Base-by-base conservation (phyloP, 2,113 vertebrate species). In the Mesembrinibis cayennensis region DNA sequence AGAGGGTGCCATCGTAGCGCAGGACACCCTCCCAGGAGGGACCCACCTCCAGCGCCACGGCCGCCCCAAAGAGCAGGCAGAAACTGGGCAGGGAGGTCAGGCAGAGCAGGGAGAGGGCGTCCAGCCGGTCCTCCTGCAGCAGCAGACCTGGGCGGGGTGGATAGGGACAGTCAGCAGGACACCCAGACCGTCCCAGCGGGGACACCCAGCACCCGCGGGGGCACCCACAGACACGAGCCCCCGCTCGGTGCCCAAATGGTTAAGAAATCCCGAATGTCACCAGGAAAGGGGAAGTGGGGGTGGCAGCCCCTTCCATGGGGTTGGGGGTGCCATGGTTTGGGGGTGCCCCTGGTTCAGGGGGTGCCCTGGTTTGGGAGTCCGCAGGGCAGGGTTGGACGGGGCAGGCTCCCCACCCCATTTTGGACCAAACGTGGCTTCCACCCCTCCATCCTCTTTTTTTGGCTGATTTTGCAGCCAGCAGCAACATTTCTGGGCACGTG, bases 21-120 rank as follows among this genome's bases (percentile, higher is more conserved):
- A 98, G 90, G 6, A 98, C 97, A 0, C 97, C 98, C 10, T 98
- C 98, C 88, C 98, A 98, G 29, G 98, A 74, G 1, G 98, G 97
- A n/a, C 98, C 99, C 67, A 99, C 98, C 90, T 99, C 99, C 96
- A 99, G 97, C 5, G 98, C 97, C 95, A 99, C 96, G 1, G 99
- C 99, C 0, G 99, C 99, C 16, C 98, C 97, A 0, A 98, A 97
- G 91, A 99, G 97, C 97, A 99, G 99, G 97, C 98, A 99, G 87
- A 99, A 99, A 50, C 99, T 99, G 90, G 99, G 99, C 95, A 99
- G 98, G 66, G 99, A 99, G 87, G 99, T 99, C 97, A 99, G 97
- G 82, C 99, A 99, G 69, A 99, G 98, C 97, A 99, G 98, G 66
- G 99, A 98, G 82, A 99, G 98, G 0, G 99, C 99, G 2, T 99